Conservation (phyloP, 2,113 vertebrate species). For the Chaetops frenatus region DNA sequence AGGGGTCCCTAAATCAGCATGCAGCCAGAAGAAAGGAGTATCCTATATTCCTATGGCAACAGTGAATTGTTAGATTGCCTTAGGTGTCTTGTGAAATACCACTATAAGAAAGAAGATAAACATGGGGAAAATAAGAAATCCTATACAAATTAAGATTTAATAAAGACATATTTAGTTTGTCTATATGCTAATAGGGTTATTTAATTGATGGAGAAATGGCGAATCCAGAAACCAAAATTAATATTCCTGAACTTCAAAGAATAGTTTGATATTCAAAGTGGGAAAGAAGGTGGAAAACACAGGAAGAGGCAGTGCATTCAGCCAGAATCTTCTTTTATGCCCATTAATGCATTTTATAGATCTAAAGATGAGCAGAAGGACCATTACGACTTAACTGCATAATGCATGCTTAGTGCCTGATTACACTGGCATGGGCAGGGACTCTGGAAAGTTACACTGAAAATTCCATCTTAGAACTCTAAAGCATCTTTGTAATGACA, state of each 20-base stretch:
- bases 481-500: not conserved
- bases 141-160: not conserved
- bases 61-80: not conserved
- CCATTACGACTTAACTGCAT: not conserved
- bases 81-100: not conserved
- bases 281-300: not conserved
- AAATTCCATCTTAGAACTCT: slow-evolving; percentile 2
- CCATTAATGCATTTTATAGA: not conserved
- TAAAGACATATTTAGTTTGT: not conserved
- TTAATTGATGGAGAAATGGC: not conserved
- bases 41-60: not conserved
- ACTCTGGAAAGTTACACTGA: slow-evolving; percentile 12
- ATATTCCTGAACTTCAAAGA: not conserved
- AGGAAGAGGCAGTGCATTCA: not conserved
- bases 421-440: not conserved
- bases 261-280: not conserved
- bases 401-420: not conserved
- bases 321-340: not conserved
- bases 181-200: not conserved
- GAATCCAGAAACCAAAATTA: not conserved
- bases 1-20: not conserved
- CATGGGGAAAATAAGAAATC: not conserved
- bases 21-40: not conserved
- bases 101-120: not conserved
- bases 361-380: not conserved